Evolutionary conservation across 2,113 vertebrate species (phyloP).

Genomic region (Psittacus erithacus): DNA sequence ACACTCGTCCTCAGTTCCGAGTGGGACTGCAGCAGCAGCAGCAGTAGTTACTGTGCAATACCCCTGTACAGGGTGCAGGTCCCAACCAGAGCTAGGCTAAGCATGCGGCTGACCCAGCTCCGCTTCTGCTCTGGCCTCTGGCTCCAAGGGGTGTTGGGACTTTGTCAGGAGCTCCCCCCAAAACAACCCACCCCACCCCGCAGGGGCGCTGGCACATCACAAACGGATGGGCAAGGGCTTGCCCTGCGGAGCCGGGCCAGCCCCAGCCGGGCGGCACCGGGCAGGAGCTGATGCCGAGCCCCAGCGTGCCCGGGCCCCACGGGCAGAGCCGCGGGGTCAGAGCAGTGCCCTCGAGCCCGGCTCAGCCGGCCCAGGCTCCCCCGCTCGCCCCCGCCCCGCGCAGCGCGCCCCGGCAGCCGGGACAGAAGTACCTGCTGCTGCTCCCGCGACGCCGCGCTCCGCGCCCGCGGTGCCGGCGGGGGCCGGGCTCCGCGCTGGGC

Average conservation of each 20-base stretch:
- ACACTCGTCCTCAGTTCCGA: not conserved
- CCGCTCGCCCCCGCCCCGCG: too few relatives aligned
- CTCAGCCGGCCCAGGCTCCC: not conserved
- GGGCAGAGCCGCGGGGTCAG: not conserved
- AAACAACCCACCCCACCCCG: fast-evolving
- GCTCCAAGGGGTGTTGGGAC: not conserved
- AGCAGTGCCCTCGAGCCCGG: not conserved
- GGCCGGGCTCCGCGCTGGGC: too few relatives aligned
- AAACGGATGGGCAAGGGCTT: not conserved
- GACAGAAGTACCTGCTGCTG: slow-evolving; percentile 6
- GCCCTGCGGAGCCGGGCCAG: not conserved
- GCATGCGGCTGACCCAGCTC: not conserved
- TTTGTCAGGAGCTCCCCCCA: not conserved
- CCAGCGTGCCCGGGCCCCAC: fast-evolving
- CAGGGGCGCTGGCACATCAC: not conserved
- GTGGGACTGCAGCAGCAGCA: not conserved
- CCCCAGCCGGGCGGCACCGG: not conserved
- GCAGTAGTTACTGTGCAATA: not conserved
- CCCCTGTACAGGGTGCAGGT: not conserved
- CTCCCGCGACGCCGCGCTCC: too few relatives aligned
- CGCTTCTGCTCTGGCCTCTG: not conserved
- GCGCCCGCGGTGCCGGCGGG: too few relatives aligned
- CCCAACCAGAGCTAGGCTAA: not conserved
- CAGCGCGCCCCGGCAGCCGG: not conserved
- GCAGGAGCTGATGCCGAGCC: not conserved